A percentile compares a stretch with the other conserved stretches of the same genome.
Evolutionary conservation across 64 coral and sea anemone genomes (phyloP).

Genomic region (Montipora capricornis): DNA sequence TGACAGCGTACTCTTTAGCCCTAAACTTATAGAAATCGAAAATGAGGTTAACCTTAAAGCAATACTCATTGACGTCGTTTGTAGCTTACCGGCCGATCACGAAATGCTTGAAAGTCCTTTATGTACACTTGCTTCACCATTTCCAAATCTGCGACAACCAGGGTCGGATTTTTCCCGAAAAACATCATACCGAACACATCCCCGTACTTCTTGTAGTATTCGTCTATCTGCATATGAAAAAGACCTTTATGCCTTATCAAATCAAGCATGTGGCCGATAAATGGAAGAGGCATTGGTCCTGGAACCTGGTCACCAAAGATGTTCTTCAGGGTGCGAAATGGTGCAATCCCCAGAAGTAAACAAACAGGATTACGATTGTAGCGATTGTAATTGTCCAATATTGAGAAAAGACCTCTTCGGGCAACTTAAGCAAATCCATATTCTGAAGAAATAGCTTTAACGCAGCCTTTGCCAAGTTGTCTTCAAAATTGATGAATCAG

Average conservation of each 20-base stretch:
- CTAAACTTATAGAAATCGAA: too few relatives aligned
- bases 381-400: background rate
- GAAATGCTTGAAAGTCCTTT: slow-evolving; percentile 23
- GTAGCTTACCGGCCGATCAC: slow-evolving; percentile 43
- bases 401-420: background rate
- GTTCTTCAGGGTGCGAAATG: background rate
- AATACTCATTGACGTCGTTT: too few relatives aligned
- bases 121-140: slow-evolving; percentile 33
- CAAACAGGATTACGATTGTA: background rate
- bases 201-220: slow-evolving; percentile 69
- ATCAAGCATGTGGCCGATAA: slow-evolving; percentile 46
- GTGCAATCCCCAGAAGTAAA: slow-evolving; percentile 26
- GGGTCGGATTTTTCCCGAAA: background rate
- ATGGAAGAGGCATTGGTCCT: slow-evolving; percentile 20
- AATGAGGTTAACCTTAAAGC: too few relatives aligned
- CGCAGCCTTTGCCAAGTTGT: background rate
- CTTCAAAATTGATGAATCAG: background rate
- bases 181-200: slow-evolving; percentile 19
- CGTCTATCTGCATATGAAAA: slow-evolving; percentile 37
- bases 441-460: background rate
- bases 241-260: background rate
- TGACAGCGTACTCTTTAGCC: too few relatives aligned
- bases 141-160: slow-evolving; percentile 35
- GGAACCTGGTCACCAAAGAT: slow-evolving; percentile 18
- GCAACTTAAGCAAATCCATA: background rate